These are phyloP conservation scores for Danio jaintianensis DNA, from an alignment of 2,797 vertebrate species.

Conservation along the genomic window DNA sequence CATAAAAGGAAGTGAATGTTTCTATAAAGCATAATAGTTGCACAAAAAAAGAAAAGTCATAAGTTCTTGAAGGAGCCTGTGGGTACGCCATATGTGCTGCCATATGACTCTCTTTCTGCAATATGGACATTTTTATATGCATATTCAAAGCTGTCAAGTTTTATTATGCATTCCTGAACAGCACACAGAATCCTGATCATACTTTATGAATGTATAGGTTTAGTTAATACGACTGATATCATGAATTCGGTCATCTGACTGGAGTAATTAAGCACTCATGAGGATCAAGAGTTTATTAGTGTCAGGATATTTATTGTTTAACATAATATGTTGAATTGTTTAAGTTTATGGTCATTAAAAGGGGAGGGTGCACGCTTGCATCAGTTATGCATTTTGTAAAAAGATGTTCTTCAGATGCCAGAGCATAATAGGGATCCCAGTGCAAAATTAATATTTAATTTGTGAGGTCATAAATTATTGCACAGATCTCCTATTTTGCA, in stretches of 20 bases:
- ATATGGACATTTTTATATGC: neutral
- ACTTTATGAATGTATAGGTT: neutral
- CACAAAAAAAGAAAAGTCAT: neutral
- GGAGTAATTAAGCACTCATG: neutral
- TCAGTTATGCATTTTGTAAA: neutral
- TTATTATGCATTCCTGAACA: neutral
- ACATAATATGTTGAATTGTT: neutral
- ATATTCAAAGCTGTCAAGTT: neutral
- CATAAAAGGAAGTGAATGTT: slow-evolving; percentile 1
- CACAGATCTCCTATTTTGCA: neutral
- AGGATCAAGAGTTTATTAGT: neutral
- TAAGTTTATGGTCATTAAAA: neutral
- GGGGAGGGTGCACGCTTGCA: neutral
- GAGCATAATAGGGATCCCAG: slow-evolving; percentile 7
- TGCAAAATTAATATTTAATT: slow-evolving; percentile 29
- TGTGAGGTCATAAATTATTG: slow-evolving; percentile 32
- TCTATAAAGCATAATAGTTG: neutral
- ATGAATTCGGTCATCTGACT: neutral
- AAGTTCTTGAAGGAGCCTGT: slow-evolving; percentile 6
- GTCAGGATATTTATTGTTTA: neutral
- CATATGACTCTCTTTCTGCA: slow-evolving; percentile 6
- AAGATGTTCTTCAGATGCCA: neutral
- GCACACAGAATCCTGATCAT: neutral
- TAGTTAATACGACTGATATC: neutral
- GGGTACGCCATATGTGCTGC: slow-evolving; percentile 18